Evolutionary conservation across 2,888 invertebrate genomes (phyloP), one percentile per base, ranked within the genome.

Genomic region (Tetragonula carbonaria): DNA sequence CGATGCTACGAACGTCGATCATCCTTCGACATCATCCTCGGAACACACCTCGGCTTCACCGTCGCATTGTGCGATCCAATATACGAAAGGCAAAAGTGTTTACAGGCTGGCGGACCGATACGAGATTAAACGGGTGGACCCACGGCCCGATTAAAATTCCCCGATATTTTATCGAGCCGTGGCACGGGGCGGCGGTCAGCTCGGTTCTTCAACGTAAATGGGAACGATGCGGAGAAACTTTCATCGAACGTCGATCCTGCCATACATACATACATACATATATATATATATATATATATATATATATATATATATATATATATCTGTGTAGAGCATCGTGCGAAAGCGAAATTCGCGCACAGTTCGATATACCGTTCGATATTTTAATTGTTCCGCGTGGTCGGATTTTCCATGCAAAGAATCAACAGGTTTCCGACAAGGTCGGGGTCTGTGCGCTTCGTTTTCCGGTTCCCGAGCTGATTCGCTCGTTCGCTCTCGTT

Each of bases 401-500:
- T 57, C 59, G 51, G 65, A 83, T 77, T 83, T 81, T 76, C 38
- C 18, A 28, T 53, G 11, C 62, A 23, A 59, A 53, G 70, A 74
- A 77, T 84, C 84, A 81, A 84, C 81, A 84, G 82, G 77, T 78
- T 18, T 5, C 74, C 21, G 18, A 8, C 45, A 45, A 45, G 45
- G 13, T 21, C 51, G 14, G 16, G 2, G 18, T 18, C 21, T 3
- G 0, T 2, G 23, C 8, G 65, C 21, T 4, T 8, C 16, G 14
- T n/a, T 45, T 38, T 8, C 45, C 45, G 11, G 45, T 45, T 45
- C 1, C 8, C 45, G 45, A 45, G 45, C 45, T 45, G 45, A 45
- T 8, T 45, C 45, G 45, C 45, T 11, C 33, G 63, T 6, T 33
- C 16, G 21, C 21, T 65, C 13, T 67, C 45, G 11, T 2, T 59